Evolutionary conservation across 1,140 invertebrate genomes (phyloP).

Genomic region (Caenorhabditis inopinata): DNA sequence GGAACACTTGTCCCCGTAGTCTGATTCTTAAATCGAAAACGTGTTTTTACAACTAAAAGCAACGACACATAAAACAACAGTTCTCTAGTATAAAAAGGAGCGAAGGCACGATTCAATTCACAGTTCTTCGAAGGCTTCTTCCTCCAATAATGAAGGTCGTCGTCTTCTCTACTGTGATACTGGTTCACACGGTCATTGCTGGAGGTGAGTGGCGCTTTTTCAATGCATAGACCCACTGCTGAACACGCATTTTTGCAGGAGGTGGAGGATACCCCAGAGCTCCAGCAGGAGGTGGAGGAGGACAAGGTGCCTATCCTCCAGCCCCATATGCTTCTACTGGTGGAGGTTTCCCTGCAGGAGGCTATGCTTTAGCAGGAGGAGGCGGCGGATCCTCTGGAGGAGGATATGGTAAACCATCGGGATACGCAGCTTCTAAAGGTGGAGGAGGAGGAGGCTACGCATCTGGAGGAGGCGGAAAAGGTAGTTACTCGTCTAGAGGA

Average conservation of each 20-base stretch:
- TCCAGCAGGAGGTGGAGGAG: background rate
- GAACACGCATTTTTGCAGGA: background rate
- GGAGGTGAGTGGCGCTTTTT: background rate
- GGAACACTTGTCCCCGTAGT: background rate
- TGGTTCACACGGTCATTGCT: background rate
- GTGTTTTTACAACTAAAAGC: background rate
- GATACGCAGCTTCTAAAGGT: too few species aligned
- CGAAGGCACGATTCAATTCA: background rate
- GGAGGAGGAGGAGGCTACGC: background rate
- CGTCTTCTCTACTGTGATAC: conserved; percentile 17
- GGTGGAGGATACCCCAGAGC: background rate
- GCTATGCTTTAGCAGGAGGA: background rate
- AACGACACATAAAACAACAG: background rate
- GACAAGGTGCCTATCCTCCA: background rate
- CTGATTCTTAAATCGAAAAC: background rate
- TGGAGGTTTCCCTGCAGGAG: background rate
- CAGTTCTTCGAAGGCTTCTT: conserved; percentile 9
- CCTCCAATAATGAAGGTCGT: background rate
- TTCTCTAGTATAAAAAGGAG: conserved; percentile 9
- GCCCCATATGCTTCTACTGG: background rate
- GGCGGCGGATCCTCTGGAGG: background rate
- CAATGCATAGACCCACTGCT: background rate
- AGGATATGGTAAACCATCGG: background rate
- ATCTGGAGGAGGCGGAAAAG: background rate
- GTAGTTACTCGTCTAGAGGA: too few species aligned